phyloP scores from a whole-genome alignment of 2,797 vertebrate genomes.

The Aplochiton taeniatus region DNA sequence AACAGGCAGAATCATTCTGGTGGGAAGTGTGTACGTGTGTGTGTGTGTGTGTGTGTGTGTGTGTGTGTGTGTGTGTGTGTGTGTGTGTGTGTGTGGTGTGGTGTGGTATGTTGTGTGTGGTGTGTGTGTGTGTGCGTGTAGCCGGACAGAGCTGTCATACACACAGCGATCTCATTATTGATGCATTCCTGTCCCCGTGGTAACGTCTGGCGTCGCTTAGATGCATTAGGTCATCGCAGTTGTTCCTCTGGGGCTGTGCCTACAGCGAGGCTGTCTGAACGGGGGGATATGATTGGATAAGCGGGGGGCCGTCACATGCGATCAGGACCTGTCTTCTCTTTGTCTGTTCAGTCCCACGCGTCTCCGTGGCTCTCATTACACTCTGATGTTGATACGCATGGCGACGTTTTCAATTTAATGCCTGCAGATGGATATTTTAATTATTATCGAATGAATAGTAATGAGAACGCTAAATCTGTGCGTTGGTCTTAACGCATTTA shows the following conservation, averaged over 20 bases:
- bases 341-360: conserved; percentile 24
- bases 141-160: conserved; percentile 49
- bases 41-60: conserved; percentile 7
- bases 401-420: conserved; percentile 68
- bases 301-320: conserved; percentile 1
- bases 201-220: conserved; percentile 23
- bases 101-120: background rate
- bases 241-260: conserved; percentile 20
- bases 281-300: conserved; percentile 30
- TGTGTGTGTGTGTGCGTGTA: background rate
- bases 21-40: conserved; percentile 32
- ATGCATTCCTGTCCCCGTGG: conserved; percentile 32
- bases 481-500: conserved; percentile 56
- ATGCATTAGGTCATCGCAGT: conserved; percentile 32
- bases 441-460: conserved; percentile 68
- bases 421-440: conserved; percentile 72
- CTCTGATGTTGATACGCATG: conserved; percentile 53
- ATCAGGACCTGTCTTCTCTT: conserved; percentile 20
- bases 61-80: too few species aligned
- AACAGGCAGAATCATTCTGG: conserved; percentile 60
- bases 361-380: conserved; percentile 40
- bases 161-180: conserved; percentile 52
- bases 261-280: conserved; percentile 26
- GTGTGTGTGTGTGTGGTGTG: conserved; percentile 5
- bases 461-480: conserved; percentile 55